Base-by-base conservation (phyloP, 2,113 vertebrate genomes). In the Paratilapia polleni region DNA sequence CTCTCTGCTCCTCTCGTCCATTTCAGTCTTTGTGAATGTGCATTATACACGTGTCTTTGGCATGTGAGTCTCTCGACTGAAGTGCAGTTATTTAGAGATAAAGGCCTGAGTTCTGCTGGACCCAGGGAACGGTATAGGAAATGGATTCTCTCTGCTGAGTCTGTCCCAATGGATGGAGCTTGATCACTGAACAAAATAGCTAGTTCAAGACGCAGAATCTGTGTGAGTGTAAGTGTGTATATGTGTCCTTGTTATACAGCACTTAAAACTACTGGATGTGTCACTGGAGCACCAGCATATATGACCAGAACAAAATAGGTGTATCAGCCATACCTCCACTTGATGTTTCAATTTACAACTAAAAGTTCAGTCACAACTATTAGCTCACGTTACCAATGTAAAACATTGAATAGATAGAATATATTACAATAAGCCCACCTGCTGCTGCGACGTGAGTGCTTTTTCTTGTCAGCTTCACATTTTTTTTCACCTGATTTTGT, bases 1-100 rank as follows among this genome's bases (percentile, higher is more conserved):
- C 6, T 38, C 34, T 70, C 60, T 5, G 26, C 38, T 54, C 7
- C 49, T 58, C 9, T 19, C 41, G 22, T 38, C 62, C 56, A 22
- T 85, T 56, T 61, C 34, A 68, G n/a, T 80, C 73, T 58, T 43
- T 83, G 11, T 61, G 20, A 64, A 41, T 57, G 79, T 79, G 64
- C 61, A 36, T 78, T 31, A 56, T 5, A 19, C 52, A 4, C 63
- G 26, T 82, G 20, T 73, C 19, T 74, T 20, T 78, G 19, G 10
- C 60, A 31, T 47, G 24, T 26, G 34, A 11, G 20, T 73, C 28
- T 60, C n/a, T 36, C 7, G 15, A 8, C 54, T 11, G 0, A 84
- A 34, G 43, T 6, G 34, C 62, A 5, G n/a, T 13, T 78, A n/a
- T 63, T 66, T 26, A 78, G 63, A 77, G 15, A 15, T 3, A 20